These are phyloP conservation scores for Neopelma chrysocephalum DNA, from an alignment of 2,797 vertebrate genomes.

Conservation along the genomic window DNA sequence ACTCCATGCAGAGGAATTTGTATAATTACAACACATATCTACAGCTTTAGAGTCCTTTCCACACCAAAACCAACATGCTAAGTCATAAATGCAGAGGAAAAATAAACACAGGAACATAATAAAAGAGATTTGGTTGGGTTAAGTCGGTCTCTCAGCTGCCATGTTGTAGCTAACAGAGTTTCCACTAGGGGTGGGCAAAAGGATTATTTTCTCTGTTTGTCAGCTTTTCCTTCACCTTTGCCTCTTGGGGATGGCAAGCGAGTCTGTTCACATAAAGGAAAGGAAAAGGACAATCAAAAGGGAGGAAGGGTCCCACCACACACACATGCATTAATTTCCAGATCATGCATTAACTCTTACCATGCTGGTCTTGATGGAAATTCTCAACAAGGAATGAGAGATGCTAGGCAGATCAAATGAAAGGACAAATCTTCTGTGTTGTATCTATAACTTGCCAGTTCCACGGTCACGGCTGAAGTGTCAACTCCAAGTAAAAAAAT, in stretches of 20 bases:
- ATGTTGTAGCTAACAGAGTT: slow-evolving; percentile 50
- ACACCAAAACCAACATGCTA: slow-evolving; percentile 64
- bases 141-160: neutral
- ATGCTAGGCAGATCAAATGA: neutral
- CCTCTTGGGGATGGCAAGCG: neutral
- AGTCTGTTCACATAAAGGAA: slow-evolving; percentile 34
- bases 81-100: slow-evolving; percentile 68
- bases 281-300: slow-evolving; percentile 34
- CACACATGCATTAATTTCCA: neutral
- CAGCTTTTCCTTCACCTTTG: slow-evolving; percentile 31
- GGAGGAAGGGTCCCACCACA: neutral
- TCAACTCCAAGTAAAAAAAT: slow-evolving; percentile 38
- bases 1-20: slow-evolving; percentile 68
- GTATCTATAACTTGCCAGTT: neutral
- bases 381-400: neutral
- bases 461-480: neutral
- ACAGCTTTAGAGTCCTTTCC: slow-evolving; percentile 66
- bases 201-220: slow-evolving; percentile 36
- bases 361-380: neutral
- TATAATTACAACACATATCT: slow-evolving; percentile 70
- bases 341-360: slow-evolving; percentile 17
- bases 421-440: neutral
- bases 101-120: slow-evolving; percentile 69
- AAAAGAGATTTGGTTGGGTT: slow-evolving; percentile 62
- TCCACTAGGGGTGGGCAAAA: slow-evolving; percentile 51